Evolutionary conservation across 2,888 invertebrate genomes (phyloP), one percentile per base, ranked within the genome.

Genomic region (Nebria salina): DNA sequence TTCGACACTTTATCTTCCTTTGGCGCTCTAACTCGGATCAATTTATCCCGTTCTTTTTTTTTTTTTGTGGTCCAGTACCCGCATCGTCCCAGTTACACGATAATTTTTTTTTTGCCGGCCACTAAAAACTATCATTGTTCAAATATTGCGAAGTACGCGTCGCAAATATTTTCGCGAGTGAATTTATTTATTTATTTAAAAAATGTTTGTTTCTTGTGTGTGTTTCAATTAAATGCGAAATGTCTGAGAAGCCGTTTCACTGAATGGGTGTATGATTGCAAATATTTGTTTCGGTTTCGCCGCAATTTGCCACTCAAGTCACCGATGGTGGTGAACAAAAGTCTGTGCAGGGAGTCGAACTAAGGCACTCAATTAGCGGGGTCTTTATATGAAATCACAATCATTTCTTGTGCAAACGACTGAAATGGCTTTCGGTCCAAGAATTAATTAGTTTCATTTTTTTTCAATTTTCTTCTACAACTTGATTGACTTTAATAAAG

Each of bases 71-170:
- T 54, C 54, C 54, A 54, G 54, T 7, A 54, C 54, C 54, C 54
- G 54, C 54, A 54, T 54, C 13, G 4, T 13, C 54, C 54, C 54
- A 54, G 54, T 6, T 11, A 11, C 73, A 20, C 43, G 20, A 41
- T 54, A 68, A 41, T 79, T 79, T 74, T 77, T 77, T 79, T 66
- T 54, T 74, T 75, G 42, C 43, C 13, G 20, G 7, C 72, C 41
- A 15, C 13, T 3, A 9, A 15, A 26, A 25, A 15, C 7, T n/a
- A 41, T 73, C 73, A 42, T 79, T 79, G 79, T 79, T 79, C 65
- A 65, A 79, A 79, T 79, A 79, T 79, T 79, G 9, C 9, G 20
- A 20, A 20, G 20, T 20, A 20, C 20, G 20, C 20, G 20, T 20
- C 20, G 20, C 20, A 20, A 20, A 20, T 20, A 20, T 20, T 20